Conservation (phyloP, 2,888 invertebrate genomes). For the Catocala fraxini region DNA sequence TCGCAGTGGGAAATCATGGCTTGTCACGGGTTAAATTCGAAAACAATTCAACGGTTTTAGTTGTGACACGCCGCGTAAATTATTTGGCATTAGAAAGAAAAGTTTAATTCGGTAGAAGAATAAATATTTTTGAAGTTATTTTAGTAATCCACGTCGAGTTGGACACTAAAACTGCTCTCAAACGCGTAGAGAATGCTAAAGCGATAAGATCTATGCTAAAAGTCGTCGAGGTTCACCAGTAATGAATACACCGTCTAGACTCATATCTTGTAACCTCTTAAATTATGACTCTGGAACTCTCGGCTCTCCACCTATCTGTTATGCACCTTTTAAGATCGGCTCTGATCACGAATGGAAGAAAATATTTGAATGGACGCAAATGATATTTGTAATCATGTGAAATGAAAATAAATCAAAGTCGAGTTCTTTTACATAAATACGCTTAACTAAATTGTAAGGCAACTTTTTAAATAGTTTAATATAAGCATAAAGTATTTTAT, state of each 20-base stretch:
- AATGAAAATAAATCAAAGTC: no score
- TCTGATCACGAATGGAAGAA: no score
- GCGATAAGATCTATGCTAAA: not conserved
- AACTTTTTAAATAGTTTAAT: no score
- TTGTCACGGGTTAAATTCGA: slow-evolving; percentile 45
- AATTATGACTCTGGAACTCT: slow-evolving; percentile 6
- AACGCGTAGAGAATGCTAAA: not conserved
- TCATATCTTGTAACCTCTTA: slow-evolving; percentile 8
- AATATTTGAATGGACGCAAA: no score
- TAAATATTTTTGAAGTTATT: not conserved
- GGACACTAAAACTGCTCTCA: not conserved
- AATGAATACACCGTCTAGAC: slow-evolving; percentile 13
- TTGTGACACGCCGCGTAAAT: slow-evolving; percentile 33
- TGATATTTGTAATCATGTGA: no score
- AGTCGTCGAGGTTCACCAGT: not conserved
- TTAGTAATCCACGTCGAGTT: not conserved
- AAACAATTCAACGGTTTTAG: slow-evolving; percentile 40
- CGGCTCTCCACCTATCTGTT: not conserved
- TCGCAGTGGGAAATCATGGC: slow-evolving; percentile 65
- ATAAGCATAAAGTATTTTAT: no score
- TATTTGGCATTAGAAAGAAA: slow-evolving; percentile 12
- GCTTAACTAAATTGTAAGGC: no score
- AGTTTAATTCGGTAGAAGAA: slow-evolving; percentile 4
- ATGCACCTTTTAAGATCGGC: not conserved
- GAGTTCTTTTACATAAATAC: no score